Base-by-base conservation (phyloP, 2,888 invertebrate genomes). In the Saturnia pavonia region DNA sequence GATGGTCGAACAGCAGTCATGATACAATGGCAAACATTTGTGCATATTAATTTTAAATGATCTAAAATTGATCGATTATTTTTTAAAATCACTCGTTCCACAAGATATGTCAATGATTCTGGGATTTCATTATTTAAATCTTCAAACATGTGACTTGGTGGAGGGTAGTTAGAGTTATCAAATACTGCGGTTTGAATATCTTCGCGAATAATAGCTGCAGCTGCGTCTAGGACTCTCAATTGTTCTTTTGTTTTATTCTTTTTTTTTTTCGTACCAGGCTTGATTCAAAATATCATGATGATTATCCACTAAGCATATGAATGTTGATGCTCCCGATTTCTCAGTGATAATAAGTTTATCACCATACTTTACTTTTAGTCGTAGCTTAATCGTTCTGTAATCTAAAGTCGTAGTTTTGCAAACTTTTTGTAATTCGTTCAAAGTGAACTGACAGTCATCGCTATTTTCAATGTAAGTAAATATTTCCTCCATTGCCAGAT, bases 401-500 rank as follows among this genome's bases (percentile, higher is more conserved):
- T 57, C 57, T 57, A 57, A 11, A 57, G 57, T 16, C 16, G 16
- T 16, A 57, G 12, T 57, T 57, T 57, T 11, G 57, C 57, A 68
- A 72, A 71, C 68, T 25, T 77, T 75, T 73, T 72, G 25, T 57
- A 74, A 68, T 73, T 74, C 73, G 57, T 73, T 71, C 48, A 72
- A 70, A 6, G 71, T 48, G 54, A 74, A 74, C 70, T 72, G 72
- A 45, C 74, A 76, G 73, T 76, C 76, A 74, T 76, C 74, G 70
- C 72, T 75, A 72, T 70, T 75, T 75, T 76, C 74, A 69, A 77
- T 75, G 74, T 69, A 73, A 45, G 48, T 69, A 69, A 75, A 75
- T 69, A 76, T 75, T 81, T 85, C 81, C 71, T 85, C 79, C 82
- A 87, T 84, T 72, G 80, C 83, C 68, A 73, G 63, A 75, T 81